phyloP scores from a whole-genome alignment of 2,113 vertebrate genomes.

The Myanophis thanlyinensis region DNA sequence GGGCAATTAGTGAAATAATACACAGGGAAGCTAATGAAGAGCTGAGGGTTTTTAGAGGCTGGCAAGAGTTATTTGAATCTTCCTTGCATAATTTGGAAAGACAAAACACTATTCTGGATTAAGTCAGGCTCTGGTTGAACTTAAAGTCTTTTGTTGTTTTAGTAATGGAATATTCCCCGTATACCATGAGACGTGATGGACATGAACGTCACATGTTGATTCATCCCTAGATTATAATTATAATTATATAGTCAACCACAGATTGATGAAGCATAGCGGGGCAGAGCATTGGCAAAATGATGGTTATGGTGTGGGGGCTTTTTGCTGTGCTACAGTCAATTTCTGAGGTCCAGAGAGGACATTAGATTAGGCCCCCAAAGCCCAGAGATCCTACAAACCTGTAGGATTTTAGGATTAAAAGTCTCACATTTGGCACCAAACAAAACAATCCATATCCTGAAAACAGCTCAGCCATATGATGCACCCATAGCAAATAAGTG shows the following conservation, averaged over 20 bases:
- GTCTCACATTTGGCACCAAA: neutral
- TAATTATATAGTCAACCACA: neutral
- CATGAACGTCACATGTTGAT: constrained; percentile 1
- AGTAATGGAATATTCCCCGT: neutral
- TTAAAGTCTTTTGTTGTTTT: neutral
- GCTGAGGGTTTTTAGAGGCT: constrained; percentile 29
- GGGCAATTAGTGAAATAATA: constrained; percentile 34
- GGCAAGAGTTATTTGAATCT: constrained; percentile 9
- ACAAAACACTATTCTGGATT: constrained; percentile 3
- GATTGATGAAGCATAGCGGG: neutral
- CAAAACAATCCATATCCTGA: neutral
- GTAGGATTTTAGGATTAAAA: neutral
- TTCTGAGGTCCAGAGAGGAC: constrained; percentile 4
- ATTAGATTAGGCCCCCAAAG: neutral
- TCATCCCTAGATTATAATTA: neutral
- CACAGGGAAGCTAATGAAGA: neutral
- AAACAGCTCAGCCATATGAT: neutral
- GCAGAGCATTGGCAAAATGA: neutral
- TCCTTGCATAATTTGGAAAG: constrained; percentile 14
- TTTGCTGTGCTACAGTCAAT: constrained; percentile 33
- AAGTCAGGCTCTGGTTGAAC: neutral
- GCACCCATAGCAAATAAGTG: neutral
- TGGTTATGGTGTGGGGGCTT: constrained; percentile 26
- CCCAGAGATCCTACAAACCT: neutral
- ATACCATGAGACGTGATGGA: constrained; percentile 1